Evolutionary conservation across 2,797 vertebrate species (phyloP), one percentile per base, ranked within the genome.

Genomic region (Acrocephalus scirpaceus): DNA sequence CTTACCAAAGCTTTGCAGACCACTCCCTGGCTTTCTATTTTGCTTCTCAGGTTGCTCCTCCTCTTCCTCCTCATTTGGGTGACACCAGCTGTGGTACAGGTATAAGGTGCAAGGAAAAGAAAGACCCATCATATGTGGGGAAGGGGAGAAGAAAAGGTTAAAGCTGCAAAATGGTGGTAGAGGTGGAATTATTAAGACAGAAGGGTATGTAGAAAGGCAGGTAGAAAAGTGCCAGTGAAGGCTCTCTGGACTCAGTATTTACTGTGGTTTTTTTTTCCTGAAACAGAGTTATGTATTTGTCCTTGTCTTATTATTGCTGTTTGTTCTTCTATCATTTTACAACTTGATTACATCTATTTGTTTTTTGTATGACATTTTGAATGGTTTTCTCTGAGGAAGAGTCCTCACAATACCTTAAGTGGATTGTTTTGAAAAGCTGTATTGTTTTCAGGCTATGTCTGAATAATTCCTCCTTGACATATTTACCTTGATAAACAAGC

Each of bases 401-500:
- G 18, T 73, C 86, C 34, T 96, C 45, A 84, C 64, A 91, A 66
- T 56, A 91, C 27, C 22, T 86, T 62, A 74, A 75, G 26, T 23
- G 48, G 44, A 62, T 71, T 96, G 62, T 77, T 96, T 97, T 90
- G 91, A 64, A 74, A 95, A 94, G 78, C 48, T 5, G 2, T 72
- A 61, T 88, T 92, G 50, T 92, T 95, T 96, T 92, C 82, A 78
- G 80, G 44, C 93, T 92, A 17, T 57, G n/a, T 92, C 74, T 74
- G 87, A 77, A 47, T 86, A 90, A 71, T 62, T 95, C 38, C 42
- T 78, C 42, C 74, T 84, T 95, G 93, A 92, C 86, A 91, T 82
- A 61, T 78, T 96, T 95, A 88, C 93, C 91, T 94, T 91, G 88
- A 96, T 76, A 96, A 96, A 79, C 42, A 94, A 90, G 51, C 26